A percentile compares a stretch with the other conserved stretches of the same genome.
These are phyloP conservation scores for Pogoniulus pusillus DNA, from an alignment of 2,797 vertebrate genomes.

Conservation along the genomic window DNA sequence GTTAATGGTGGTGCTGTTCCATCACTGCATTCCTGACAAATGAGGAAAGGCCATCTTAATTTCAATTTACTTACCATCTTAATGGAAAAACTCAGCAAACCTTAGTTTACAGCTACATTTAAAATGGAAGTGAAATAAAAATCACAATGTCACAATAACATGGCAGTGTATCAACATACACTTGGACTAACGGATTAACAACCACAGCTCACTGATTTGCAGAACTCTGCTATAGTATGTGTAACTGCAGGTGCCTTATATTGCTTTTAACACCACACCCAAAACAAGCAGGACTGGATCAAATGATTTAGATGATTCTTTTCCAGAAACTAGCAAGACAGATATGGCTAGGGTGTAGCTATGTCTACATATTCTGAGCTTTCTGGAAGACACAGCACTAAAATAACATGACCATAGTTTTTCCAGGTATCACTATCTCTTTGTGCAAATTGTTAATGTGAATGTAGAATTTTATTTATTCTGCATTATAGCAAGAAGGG, in stretches of 20 bases:
- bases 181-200: neutral
- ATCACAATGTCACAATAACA: neutral
- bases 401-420: neutral
- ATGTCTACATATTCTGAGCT: neutral
- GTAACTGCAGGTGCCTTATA: neutral
- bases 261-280: neutral
- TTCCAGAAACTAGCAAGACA: neutral
- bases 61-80: neutral
- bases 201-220: neutral
- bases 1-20: slow-evolving; percentile 67
- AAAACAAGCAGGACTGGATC: neutral
- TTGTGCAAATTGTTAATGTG: neutral
- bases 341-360: rapidly evolving
- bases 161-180: neutral
- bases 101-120: neutral
- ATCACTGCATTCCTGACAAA: slow-evolving; percentile 80
- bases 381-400: neutral
- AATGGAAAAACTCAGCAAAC: neutral
- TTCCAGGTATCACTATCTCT: neutral
- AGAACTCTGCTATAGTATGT: neutral
- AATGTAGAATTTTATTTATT: neutral
- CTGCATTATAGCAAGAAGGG: neutral
- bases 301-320: neutral
- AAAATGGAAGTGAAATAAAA: neutral
- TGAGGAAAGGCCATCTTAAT: neutral